phyloP scores from a whole-genome alignment of 2,113 vertebrate genomes.

The Rhea americana region DNA sequence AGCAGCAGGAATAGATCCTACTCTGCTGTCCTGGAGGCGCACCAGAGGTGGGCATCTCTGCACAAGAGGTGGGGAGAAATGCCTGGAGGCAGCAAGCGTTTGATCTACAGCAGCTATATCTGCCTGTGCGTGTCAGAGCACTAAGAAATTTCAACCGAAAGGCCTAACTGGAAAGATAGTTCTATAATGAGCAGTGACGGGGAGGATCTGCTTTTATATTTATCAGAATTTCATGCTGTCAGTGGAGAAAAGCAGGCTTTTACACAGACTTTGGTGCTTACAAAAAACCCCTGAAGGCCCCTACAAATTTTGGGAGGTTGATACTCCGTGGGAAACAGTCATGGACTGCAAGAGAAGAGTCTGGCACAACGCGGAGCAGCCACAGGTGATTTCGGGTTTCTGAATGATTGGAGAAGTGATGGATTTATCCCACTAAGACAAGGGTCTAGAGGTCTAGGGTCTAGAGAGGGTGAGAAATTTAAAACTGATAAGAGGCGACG shows the following conservation, averaged over 20 bases:
- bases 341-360: neutral
- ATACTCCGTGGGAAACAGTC: neutral
- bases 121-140: neutral
- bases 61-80: neutral
- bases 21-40: neutral
- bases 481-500: neutral
- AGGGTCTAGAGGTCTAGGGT: rapidly evolving
- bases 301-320: neutral
- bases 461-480: neutral
- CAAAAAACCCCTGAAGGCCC: neutral
- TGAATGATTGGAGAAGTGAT: slow-evolving; percentile 20
- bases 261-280: neutral
- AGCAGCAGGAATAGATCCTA: neutral
- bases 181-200: neutral
- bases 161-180: neutral
- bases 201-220: neutral
- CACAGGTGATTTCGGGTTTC: neutral
- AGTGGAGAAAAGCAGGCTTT: neutral
- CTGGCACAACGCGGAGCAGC: neutral
- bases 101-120: neutral
- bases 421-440: neutral
- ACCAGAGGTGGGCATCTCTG: neutral
- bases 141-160: neutral
- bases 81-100: neutral
- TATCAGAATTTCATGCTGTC: neutral